Evolutionary conservation across 2,888 invertebrate species (phyloP), one percentile per base, ranked within the genome.

Genomic region (Rapana venosa): DNA sequence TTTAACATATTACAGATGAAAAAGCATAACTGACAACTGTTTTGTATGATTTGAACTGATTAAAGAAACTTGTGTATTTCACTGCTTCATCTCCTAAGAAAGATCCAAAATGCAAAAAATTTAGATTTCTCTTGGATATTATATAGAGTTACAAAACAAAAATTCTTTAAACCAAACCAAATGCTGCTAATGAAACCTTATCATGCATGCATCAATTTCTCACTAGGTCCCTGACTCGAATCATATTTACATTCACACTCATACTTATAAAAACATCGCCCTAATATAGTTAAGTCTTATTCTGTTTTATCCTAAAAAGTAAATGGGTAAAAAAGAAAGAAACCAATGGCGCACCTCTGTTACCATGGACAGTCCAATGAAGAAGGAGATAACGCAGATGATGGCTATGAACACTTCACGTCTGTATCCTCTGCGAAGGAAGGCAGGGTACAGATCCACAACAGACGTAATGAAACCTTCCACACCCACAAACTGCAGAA

Each of bases 321-420:
- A 47, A 47, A 47, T 47, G n/a, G 30, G 15, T 35, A 32, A 30
- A 61, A 22, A 30, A 6, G n/a, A 22, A 56, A 32, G 74, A 88
- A 79, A 88, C 70, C 17, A n/a, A 94, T 98, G 98, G 95, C 96
- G 96, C 94, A 97, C 97, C 94, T 97, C 96, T 1, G 97, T 97
- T 6, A 97, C 97, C 96, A 97, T 97, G 5, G 96, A 95, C 17
- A 97, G 95, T 1, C 97, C 97, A 47, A 97, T 94, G 5, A 97
- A 91, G 93, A 96, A 97, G 26, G 97, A 97, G 83, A 97, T 92
- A n/a, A 96, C 93, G 91, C 97, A 97, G 4, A 97, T 96, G 26
- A 96, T 92, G n/a, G 96, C 97, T 90, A 97, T 97, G 92, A 97
- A 97, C 61, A 97, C 93, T 94, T 97, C 97, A 91, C 99, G 98